Base-by-base conservation (phyloP, 1,140 invertebrate species). In the Cylas formicarius region DNA sequence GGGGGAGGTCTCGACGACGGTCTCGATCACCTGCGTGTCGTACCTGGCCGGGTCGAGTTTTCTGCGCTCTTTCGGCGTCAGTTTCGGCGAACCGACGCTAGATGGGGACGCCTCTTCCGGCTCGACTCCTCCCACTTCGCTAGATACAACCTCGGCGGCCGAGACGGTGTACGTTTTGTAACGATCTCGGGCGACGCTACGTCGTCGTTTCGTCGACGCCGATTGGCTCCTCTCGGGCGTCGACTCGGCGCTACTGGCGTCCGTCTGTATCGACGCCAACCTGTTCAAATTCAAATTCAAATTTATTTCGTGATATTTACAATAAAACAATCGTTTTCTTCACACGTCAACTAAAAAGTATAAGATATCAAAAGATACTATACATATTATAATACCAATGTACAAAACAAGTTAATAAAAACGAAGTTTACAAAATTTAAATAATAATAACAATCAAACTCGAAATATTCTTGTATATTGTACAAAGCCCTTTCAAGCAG, bases 91-190 rank as follows among this genome's bases (percentile, higher is more conserved):
- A 35, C 18, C 22, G 4, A 53, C 37, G 5, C 18, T 50, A 24
- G 44, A 52, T 36, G 32, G 27, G 5, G 19, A 28, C 11, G 37
- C 19, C 16, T 18, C 39, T 23, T 43, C 23, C 22, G 22, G 13
- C 13, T 28, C 50, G 23, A 21, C 18, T 19, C 34, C 22, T 24
- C 44, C 58, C 18, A 45, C 40, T 56, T 60, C 40, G 62, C 60
- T 41, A 22, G 27, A 43, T 39, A 67, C 63, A 13, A 69, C 66
- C 48, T 68, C 65, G 32, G 72, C 75, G 11, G 76, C 76, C 10
- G 73, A 77, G 23, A 87, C 83, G 0, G 82, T 86, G 53, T 86
- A 86, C 0, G 85, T 88, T 58, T 77, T 80, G 55, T 82, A 88
- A 36, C 44, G 72, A 52, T 87, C 82, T 58, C 84, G 83, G 2